Conservation (phyloP, 2,113 vertebrate species). For the Cichladusa arquata region DNA sequence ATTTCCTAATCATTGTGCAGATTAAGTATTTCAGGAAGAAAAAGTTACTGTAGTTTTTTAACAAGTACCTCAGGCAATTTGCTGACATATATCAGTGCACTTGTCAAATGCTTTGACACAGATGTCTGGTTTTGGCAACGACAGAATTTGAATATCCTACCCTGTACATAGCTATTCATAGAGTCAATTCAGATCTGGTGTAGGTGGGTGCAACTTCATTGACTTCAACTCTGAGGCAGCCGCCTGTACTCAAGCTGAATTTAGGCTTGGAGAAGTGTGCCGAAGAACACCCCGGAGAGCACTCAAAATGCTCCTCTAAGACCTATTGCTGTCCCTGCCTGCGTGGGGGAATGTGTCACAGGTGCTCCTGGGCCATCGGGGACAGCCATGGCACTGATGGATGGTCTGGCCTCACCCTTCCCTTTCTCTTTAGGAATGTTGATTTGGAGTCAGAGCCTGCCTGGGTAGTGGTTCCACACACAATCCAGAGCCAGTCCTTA, state of each 20-base stretch:
- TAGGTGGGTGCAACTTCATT: conserved; percentile 69
- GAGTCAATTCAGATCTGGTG: conserved; percentile 62
- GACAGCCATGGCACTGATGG: not conserved
- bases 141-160: conserved; percentile 59
- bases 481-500: not conserved
- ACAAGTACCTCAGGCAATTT: conserved; percentile 66
- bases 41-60: conserved; percentile 59
- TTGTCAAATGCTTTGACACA: conserved; percentile 70
- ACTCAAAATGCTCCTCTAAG: not conserved
- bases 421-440: not conserved
- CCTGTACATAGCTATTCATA: conserved; percentile 64
- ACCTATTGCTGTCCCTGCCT: not conserved
- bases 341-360: not conserved
- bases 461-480: not conserved
- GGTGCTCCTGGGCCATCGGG: not conserved
- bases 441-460: not conserved
- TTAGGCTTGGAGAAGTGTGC: conserved; percentile 22
- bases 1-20: conserved; percentile 46
- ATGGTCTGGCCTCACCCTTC: not conserved
- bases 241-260: conserved; percentile 54
- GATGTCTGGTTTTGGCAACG: conserved; percentile 67
- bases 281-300: not conserved
- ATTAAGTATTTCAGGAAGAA: conserved; percentile 52
- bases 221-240: conserved; percentile 61
- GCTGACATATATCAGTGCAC: conserved; percentile 64